Conservation (phyloP, 92 coral and sea anemone genomes). For the Metridium senile region DNA sequence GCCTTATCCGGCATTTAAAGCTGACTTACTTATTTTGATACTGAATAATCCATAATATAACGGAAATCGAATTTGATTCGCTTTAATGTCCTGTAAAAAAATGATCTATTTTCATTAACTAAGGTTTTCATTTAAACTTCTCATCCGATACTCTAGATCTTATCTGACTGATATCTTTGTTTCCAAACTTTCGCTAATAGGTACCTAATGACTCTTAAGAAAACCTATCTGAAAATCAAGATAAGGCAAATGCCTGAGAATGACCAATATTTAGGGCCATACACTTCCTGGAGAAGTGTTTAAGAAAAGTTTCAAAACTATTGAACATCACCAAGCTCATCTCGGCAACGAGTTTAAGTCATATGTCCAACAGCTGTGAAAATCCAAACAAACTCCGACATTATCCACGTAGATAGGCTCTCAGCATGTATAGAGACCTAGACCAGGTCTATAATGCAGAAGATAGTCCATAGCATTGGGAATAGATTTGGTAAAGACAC, state of each 20-base stretch:
- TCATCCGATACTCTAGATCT: not conserved
- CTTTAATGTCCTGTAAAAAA: too few relatives aligned
- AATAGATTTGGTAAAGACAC: not conserved
- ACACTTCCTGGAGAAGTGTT: not conserved
- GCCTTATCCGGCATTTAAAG: too few relatives aligned
- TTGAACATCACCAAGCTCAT: slow-evolving; percentile 27
- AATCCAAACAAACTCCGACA: slow-evolving; percentile 1
- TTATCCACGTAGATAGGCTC: not conserved
- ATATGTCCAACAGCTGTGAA: slow-evolving; percentile 35
- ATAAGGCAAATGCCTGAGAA: not conserved
- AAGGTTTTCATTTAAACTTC: too few relatives aligned
- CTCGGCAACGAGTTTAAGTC: slow-evolving; percentile 35
- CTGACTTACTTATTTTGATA: too few relatives aligned
- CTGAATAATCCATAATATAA: too few relatives aligned
- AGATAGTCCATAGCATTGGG: not conserved
- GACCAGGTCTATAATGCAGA: slow-evolving; percentile 8
- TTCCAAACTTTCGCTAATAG: not conserved
- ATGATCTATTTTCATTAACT: too few relatives aligned
- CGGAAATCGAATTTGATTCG: too few relatives aligned
- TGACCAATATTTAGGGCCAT: not conserved
- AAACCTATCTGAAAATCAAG: not conserved
- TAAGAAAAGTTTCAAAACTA: not conserved
- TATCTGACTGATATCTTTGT: not conserved
- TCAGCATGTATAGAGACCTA: slow-evolving; percentile 3
- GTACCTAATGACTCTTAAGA: not conserved